These are phyloP conservation scores for Poeciliopsis turrubarensis DNA, from an alignment of 2,113 vertebrate genomes.

Conservation along the genomic window DNA sequence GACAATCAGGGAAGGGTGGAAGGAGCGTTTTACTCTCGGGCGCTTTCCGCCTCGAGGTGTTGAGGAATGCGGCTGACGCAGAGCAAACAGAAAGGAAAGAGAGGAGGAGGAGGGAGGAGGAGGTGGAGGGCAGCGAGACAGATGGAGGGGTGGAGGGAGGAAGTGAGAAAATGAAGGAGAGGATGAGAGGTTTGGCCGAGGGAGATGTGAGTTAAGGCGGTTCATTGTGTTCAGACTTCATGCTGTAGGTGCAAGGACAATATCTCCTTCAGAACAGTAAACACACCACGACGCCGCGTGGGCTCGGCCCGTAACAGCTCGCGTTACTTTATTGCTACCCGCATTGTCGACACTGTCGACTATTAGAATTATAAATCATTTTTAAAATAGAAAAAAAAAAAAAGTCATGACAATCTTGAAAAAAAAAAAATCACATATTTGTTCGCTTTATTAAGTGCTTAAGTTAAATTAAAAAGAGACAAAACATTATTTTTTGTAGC, in stretches of 20 bases:
- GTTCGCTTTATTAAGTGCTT: slow-evolving; percentile 18
- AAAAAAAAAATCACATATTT: background rate
- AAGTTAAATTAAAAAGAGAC: background rate
- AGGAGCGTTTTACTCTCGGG: slow-evolving; percentile 14
- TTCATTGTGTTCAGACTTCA: slow-evolving; percentile 36
- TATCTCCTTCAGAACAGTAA: slow-evolving; percentile 24
- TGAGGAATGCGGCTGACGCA: slow-evolving; percentile 5
- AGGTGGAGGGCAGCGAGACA: slow-evolving; percentile 17
- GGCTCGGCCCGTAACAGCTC: background rate
- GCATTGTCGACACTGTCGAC: background rate
- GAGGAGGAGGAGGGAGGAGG: background rate
- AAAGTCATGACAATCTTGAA: background rate
- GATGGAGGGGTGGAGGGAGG: slow-evolving; percentile 40
- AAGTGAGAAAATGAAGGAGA: slow-evolving; percentile 1
- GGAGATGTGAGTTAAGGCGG: slow-evolving; percentile 30
- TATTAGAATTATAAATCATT: slow-evolving; percentile 4
- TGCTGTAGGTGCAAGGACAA: slow-evolving; percentile 32
- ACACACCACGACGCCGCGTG: slow-evolving; percentile 3
- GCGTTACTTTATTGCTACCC: slow-evolving; percentile 8
- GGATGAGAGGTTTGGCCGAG: slow-evolving; percentile 31
- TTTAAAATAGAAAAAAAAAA: background rate
- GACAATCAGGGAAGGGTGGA: background rate
- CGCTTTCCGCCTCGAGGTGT: slow-evolving; percentile 15
- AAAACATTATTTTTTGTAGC: background rate
- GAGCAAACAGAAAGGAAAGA: slow-evolving; percentile 22